Percentiles rank a stretch among this genome's conserved stretches.
These are phyloP conservation scores for Actinia equina DNA, from an alignment of 64 coral and sea anemone genomes.

Conservation along the genomic window DNA sequence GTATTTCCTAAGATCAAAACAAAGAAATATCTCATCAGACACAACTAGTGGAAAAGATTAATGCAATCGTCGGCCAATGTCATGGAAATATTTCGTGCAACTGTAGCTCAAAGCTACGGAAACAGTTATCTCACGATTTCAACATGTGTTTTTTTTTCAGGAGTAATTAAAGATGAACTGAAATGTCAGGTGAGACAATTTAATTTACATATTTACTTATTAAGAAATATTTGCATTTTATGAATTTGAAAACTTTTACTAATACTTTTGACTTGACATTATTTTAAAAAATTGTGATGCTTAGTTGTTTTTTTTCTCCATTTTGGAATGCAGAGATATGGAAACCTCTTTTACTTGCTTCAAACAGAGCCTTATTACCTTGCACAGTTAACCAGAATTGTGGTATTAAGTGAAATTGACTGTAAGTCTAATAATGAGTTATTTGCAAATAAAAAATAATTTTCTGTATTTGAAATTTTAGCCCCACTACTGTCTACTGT, in stretches of 20 bases:
- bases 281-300: neutral
- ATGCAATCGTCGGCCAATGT: too few species aligned
- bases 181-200: conserved; percentile 32
- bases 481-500: too few species aligned
- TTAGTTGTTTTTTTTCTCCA: neutral
- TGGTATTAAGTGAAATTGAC: conserved; percentile 88
- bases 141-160: neutral
- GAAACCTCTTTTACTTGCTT: conserved; percentile 87
- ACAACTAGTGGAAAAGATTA: too few species aligned
- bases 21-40: neutral
- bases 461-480: neutral
- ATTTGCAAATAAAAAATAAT: neutral
- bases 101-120: neutral
- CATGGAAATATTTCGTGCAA: neutral
- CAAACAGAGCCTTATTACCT: conserved; percentile 93
- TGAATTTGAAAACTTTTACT: too few species aligned
- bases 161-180: conserved; percentile 51
- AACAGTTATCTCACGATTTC: neutral
- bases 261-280: too few species aligned
- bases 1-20: neutral
- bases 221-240: neutral
- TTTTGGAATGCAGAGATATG: conserved; percentile 60
- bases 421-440: conserved; percentile 44
- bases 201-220: neutral
- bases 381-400: conserved; percentile 87